A percentile compares a stretch with the other conserved stretches of the same genome.
phyloP scores from a whole-genome alignment of 2,888 invertebrate genomes.

The Cremastinae sp. region DNA sequence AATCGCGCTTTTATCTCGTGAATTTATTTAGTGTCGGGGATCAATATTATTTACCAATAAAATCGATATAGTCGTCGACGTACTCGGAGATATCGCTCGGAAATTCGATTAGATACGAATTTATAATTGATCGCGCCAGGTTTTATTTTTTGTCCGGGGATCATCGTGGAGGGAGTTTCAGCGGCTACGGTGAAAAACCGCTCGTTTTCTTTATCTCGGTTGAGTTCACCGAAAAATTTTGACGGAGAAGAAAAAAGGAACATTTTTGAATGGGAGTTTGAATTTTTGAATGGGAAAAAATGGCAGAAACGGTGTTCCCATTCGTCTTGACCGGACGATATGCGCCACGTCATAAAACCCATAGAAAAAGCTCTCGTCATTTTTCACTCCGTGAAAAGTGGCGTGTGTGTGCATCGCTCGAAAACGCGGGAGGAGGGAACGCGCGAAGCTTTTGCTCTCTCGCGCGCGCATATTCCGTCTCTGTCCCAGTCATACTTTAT shows the following conservation, averaged over 20 bases:
- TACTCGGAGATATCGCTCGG: neutral
- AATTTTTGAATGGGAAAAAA: slow-evolving; percentile 52
- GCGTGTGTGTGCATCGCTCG: slow-evolving; percentile 55
- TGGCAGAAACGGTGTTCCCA: slow-evolving; percentile 48
- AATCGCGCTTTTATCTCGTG: no score
- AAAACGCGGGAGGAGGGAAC: slow-evolving; percentile 46
- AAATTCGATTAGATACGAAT: no score
- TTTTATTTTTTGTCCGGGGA: no score
- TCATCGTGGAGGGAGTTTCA: no score
- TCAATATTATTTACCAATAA: no score
- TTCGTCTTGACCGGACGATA: slow-evolving; percentile 60
- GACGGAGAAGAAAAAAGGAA: slow-evolving; percentile 38
- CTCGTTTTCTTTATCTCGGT: slow-evolving; percentile 38
- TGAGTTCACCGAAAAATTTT: slow-evolving; percentile 65
- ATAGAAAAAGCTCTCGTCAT: slow-evolving; percentile 71
- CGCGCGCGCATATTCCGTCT: slow-evolving; percentile 48
- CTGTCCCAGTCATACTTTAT: slow-evolving; percentile 75
- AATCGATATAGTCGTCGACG: no score
- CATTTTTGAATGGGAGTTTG: slow-evolving; percentile 42
- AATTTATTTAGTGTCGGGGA: no score
- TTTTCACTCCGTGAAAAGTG: slow-evolving; percentile 64
- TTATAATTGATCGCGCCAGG: no score
- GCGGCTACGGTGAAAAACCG: neutral
- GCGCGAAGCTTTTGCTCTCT: slow-evolving; percentile 49
- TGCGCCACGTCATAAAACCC: slow-evolving; percentile 71